These are phyloP conservation scores for Solen grandis DNA, from an alignment of 1,140 invertebrate species.

Conservation along the genomic window DNA sequence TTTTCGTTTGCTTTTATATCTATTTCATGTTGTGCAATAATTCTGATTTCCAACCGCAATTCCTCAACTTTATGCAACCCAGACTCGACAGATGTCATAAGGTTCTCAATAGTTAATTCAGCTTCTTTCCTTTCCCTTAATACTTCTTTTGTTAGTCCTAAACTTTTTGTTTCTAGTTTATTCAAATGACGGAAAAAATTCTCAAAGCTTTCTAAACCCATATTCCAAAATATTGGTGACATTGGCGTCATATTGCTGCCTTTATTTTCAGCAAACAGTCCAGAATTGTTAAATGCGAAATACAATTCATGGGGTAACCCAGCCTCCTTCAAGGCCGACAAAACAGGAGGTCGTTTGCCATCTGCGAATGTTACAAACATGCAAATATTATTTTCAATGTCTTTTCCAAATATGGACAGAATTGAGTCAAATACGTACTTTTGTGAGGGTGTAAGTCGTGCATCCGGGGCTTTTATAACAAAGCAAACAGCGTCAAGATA, in stretches of 20 bases:
- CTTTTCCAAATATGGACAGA: slow-evolving; percentile 67
- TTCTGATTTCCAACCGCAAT: slow-evolving; percentile 28
- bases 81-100: slow-evolving; percentile 38
- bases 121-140: slow-evolving; percentile 36
- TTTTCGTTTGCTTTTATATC: slow-evolving; percentile 60
- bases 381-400: slow-evolving; percentile 65
- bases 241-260: neutral
- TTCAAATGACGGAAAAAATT: slow-evolving; percentile 53
- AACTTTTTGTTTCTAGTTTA: slow-evolving; percentile 48
- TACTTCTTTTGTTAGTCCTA: slow-evolving; percentile 54
- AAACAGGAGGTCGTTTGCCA: slow-evolving; percentile 53
- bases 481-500: slow-evolving; percentile 64
- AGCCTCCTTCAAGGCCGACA: slow-evolving; percentile 51
- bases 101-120: slow-evolving; percentile 33
- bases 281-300: slow-evolving; percentile 60
- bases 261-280: slow-evolving; percentile 44
- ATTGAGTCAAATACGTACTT: slow-evolving; percentile 65
- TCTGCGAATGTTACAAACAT: slow-evolving; percentile 67
- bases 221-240: slow-evolving; percentile 55
- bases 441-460: slow-evolving; percentile 51
- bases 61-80: slow-evolving; percentile 41
- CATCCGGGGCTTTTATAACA: slow-evolving; percentile 53
- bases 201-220: slow-evolving; percentile 55
- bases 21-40: slow-evolving; percentile 42
- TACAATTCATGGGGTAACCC: slow-evolving; percentile 45